phyloP scores from a whole-genome alignment of 2,888 invertebrate species.

The Lasius platythorax region DNA sequence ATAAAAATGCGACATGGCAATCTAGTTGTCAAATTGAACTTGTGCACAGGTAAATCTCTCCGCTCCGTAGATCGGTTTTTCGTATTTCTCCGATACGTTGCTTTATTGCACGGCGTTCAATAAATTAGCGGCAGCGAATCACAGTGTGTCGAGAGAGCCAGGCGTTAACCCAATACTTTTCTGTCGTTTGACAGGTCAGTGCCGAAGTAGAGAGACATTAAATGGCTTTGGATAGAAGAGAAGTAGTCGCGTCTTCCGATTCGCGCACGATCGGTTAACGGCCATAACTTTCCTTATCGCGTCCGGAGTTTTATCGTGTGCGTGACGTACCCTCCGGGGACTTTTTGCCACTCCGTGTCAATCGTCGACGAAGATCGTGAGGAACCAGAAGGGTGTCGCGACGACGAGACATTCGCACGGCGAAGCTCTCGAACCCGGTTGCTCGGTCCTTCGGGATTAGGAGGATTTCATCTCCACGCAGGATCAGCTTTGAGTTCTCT shows the following conservation, averaged over 20 bases:
- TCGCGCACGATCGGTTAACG: slow-evolving; percentile 29
- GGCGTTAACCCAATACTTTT: slow-evolving; percentile 45
- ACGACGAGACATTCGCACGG: slow-evolving; percentile 31
- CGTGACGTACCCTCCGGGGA: slow-evolving; percentile 50
- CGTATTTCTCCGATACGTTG: slow-evolving; percentile 12
- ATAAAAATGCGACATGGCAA: background rate
- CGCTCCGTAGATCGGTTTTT: background rate
- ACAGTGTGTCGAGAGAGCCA: slow-evolving; percentile 44
- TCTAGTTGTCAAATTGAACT: background rate
- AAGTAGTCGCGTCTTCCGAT: slow-evolving; percentile 45
- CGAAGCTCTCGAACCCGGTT: slow-evolving; percentile 16
- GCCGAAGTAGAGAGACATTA: slow-evolving; percentile 30
- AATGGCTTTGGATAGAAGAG: slow-evolving; percentile 39
- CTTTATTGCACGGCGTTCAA: slow-evolving; percentile 41
- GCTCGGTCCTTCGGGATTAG: slow-evolving; percentile 35
- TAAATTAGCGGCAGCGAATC: slow-evolving; percentile 51
- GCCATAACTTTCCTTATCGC: slow-evolving; percentile 64
- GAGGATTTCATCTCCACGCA: slow-evolving; percentile 26
- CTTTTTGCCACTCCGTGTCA: slow-evolving; percentile 67
- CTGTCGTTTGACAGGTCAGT: slow-evolving; percentile 15
- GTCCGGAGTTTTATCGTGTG: slow-evolving; percentile 58
- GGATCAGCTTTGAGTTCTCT: slow-evolving; percentile 4
- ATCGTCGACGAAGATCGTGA: slow-evolving; percentile 69
- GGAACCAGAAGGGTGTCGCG: slow-evolving; percentile 29
- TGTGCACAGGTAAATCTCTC: slow-evolving; percentile 1